Conservation (phyloP, 2,113 vertebrate genomes). For the Machaerirhynchus nigripectus region DNA sequence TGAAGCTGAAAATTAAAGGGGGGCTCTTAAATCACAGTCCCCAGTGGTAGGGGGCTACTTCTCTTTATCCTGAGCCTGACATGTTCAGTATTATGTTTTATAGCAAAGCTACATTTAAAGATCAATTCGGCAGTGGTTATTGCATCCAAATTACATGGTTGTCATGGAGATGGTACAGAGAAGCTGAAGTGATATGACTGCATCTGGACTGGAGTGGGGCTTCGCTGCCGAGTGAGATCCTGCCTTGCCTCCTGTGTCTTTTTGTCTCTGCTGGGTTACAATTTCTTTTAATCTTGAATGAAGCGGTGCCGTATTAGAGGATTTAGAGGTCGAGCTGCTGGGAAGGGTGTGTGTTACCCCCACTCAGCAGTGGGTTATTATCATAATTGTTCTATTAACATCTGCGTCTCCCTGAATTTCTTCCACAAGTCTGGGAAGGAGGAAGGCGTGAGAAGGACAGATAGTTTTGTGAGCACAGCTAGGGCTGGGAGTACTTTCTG, state of each 20-base stretch:
- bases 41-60: neutral
- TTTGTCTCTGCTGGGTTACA: constrained; percentile 52
- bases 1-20: neutral
- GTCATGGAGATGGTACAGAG: constrained; percentile 96
- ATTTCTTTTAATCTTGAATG: constrained; percentile 13
- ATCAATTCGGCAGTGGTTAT: constrained; percentile 80
- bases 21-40: neutral
- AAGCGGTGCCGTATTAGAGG: neutral
- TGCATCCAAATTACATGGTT: constrained; percentile 94
- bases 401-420: neutral
- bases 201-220: constrained; percentile 68
- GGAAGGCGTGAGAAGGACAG: constrained; percentile 4
- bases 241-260: constrained; percentile 47
- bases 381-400: constrained; percentile 36
- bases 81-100: constrained; percentile 37
- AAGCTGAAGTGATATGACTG: constrained; percentile 80
- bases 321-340: constrained; percentile 35
- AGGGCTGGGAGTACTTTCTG: constrained; percentile 2
- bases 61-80: neutral
- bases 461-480: constrained; percentile 1
- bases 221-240: neutral
- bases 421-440: constrained; percentile 31
- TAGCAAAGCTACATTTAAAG: constrained; percentile 79
- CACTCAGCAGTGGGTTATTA: neutral
- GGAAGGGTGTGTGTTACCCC: neutral